phyloP scores from a whole-genome alignment of 1,140 invertebrate species.

The Temnothorax longispinosus region DNA sequence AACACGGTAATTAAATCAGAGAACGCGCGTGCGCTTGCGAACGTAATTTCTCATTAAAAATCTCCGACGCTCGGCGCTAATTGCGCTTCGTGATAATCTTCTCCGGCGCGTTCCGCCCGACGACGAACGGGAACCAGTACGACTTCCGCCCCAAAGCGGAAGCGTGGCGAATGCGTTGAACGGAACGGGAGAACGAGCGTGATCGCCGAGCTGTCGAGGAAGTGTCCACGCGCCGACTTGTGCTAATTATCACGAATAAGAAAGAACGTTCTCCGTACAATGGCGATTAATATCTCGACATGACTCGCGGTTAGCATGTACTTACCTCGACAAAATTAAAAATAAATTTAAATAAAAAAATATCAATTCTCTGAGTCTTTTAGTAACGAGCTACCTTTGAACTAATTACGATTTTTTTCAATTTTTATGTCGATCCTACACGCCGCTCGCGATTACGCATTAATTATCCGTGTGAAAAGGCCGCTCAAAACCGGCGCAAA shows the following conservation, averaged over 20 bases:
- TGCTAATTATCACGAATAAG: background rate
- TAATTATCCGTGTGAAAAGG: conserved; percentile 42
- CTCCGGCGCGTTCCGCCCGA: conserved; percentile 64
- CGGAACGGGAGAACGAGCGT: conserved; percentile 49
- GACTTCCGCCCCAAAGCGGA: conserved; percentile 58
- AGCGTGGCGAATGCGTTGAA: conserved; percentile 37
- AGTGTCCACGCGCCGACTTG: conserved; percentile 44
- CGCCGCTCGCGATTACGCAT: conserved; percentile 57
- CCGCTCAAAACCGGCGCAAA: conserved; percentile 51
- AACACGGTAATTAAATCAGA: conserved; percentile 45
- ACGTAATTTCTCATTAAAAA: conserved; percentile 70
- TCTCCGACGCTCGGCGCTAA: conserved; percentile 60
- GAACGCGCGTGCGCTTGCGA: conserved; percentile 39
- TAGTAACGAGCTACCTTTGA: background rate
- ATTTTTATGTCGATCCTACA: conserved; percentile 61
- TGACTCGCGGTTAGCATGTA: background rate
- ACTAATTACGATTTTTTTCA: background rate
- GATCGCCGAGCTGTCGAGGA: conserved; percentile 47
- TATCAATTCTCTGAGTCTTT: background rate
- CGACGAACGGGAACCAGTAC: conserved; percentile 63
- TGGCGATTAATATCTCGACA: background rate
- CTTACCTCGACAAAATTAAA: background rate
- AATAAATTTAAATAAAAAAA: background rate
- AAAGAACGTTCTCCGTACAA: background rate
- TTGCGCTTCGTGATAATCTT: conserved; percentile 67